Evolutionary conservation across 1,140 invertebrate species (phyloP), one percentile per base, ranked within the genome.

Genomic region (Sycobia sp.): DNA sequence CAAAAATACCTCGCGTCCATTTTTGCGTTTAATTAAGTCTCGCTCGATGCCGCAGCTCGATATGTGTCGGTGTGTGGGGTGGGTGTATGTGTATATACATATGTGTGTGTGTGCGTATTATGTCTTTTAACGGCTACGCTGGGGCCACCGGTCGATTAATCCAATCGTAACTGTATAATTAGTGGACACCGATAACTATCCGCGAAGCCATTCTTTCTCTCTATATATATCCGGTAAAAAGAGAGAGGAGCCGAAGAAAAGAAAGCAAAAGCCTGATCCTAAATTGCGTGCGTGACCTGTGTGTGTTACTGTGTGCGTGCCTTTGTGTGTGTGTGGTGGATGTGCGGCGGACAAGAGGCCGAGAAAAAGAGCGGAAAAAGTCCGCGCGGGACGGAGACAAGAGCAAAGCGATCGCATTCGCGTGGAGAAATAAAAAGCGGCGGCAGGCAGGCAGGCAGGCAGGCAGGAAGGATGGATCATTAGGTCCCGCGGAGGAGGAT

Each of bases 21-120:
- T n/a, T n/a, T n/a, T 22, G 25, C 16, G 44, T 59, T 14, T 49
- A 59, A 59, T 59, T 49, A 59, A 49, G 56, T 47, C 55, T 29
- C 18, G 46, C 9, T n/a, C 32, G n/a, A 14, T 1, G 10, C 1
- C 20, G n/a, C n/a, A n/a, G 50, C 4, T 5, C 39, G 53, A 55
- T 55, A n/a, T n/a, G n/a, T n/a, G n/a, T n/a, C n/a, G n/a, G n/a
- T n/a, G n/a, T n/a, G n/a, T n/a, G n/a, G n/a, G n/a, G n/a, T n/a
- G n/a, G n/a, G n/a, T n/a, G n/a, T n/a, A n/a, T n/a, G n/a, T n/a
- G n/a, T n/a, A n/a, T n/a, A n/a, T n/a, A n/a, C n/a, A n/a, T n/a
- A n/a, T n/a, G n/a, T n/a, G n/a, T n/a, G n/a, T n/a, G n/a, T n/a
- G n/a, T n/a, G n/a, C n/a, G n/a, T n/a, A n/a, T n/a, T n/a, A n/a